phyloP scores from a whole-genome alignment of 2,888 invertebrate genomes.

The Danaus chrysippus region DNA sequence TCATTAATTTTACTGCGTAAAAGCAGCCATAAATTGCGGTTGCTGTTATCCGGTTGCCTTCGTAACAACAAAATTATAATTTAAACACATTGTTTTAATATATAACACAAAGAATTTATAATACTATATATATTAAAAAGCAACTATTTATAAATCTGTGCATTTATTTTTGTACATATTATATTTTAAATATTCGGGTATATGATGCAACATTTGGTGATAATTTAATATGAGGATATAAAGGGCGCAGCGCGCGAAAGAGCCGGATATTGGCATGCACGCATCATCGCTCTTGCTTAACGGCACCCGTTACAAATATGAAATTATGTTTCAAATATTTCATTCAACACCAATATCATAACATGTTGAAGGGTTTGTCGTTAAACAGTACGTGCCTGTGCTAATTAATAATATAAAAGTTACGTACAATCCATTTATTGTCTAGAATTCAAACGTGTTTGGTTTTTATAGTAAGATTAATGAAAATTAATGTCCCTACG shows the following conservation, averaged over 20 bases:
- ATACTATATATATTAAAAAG: too few relatives aligned
- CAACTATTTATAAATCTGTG: not conserved
- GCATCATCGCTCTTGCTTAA: constrained; percentile 32
- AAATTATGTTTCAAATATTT: constrained; percentile 15
- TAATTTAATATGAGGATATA: constrained; percentile 58
- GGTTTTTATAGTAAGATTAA: too few relatives aligned
- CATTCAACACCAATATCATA: not conserved
- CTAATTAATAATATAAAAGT: too few relatives aligned
- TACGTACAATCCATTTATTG: too few relatives aligned
- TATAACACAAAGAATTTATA: constrained; percentile 21
- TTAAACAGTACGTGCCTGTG: not conserved
- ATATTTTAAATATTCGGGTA: not conserved
- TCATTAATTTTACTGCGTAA: constrained; percentile 36
- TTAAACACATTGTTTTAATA: constrained; percentile 2
- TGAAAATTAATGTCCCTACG: too few relatives aligned
- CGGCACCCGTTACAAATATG: constrained; percentile 38
- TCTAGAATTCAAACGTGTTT: too few relatives aligned
- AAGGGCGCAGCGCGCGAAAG: constrained; percentile 26
- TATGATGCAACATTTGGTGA: constrained; percentile 54
- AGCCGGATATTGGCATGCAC: constrained; percentile 34
- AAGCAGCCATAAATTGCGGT: constrained; percentile 36
- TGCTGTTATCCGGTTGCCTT: constrained; percentile 24
- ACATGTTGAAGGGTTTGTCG: not conserved
- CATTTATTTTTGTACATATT: not conserved
- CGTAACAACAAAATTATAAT: constrained; percentile 10